Conservation (phyloP, 2,888 invertebrate genomes). For the Muscina levida region DNA sequence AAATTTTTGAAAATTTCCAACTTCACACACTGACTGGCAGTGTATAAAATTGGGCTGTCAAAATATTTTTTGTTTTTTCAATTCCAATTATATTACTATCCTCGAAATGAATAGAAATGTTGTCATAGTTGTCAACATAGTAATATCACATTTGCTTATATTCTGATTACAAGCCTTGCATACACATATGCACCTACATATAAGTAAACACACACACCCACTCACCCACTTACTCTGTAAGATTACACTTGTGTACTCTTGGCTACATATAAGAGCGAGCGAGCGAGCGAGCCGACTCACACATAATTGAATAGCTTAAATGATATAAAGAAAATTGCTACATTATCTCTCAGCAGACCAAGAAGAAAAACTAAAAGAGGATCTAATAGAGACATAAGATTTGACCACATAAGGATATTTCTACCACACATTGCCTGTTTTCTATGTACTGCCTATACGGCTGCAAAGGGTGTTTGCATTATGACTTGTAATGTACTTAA, state of each 20-base stretch:
- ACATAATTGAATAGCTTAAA: slow-evolving; percentile 19
- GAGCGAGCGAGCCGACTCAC: not conserved
- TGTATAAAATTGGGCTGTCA: too few species aligned
- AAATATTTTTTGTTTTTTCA: too few species aligned
- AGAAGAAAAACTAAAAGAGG: not conserved
- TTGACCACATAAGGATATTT: not conserved
- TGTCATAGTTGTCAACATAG: slow-evolving; percentile 14
- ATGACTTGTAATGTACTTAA: slow-evolving; percentile 5
- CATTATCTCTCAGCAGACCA: not conserved
- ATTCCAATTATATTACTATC: too few species aligned
- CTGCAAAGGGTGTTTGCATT: not conserved
- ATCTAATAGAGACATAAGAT: not conserved
- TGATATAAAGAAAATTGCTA: slow-evolving; percentile 9
- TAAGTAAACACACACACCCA: not conserved
- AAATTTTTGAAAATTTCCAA: too few species aligned
- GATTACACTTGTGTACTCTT: too few species aligned
- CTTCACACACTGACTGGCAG: too few species aligned
- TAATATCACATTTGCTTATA: slow-evolving; percentile 23
- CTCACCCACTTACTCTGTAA: not conserved
- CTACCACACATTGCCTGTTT: too few species aligned
- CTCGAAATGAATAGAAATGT: not conserved
- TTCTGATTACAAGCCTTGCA: not conserved
- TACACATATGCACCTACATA: not conserved
- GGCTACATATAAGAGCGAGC: too few species aligned
- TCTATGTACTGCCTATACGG: not conserved